phyloP scores from a whole-genome alignment of 2,113 vertebrate genomes.

The Tupaia chinensis region DNA sequence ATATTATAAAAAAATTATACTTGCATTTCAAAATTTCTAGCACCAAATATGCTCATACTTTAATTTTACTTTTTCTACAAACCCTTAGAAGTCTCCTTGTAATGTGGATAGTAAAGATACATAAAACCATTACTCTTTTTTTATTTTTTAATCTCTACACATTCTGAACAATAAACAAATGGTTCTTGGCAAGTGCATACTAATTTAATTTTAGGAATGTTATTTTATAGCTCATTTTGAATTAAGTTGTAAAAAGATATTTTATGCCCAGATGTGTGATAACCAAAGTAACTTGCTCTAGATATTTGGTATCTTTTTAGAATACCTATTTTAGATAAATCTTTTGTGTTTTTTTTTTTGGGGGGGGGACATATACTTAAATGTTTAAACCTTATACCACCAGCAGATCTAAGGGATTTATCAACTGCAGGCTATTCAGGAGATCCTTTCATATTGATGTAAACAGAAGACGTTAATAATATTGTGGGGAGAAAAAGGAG shows the following conservation, averaged over 20 bases:
- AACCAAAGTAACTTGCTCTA: neutral
- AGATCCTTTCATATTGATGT: neutral
- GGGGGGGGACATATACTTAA: neutral
- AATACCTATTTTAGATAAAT: neutral
- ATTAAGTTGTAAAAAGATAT: slow-evolving; percentile 5
- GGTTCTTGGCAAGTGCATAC: neutral
- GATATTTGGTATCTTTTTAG: neutral
- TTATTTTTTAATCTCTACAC: neutral
- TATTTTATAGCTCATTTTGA: slow-evolving; percentile 51
- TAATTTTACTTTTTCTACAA: too few relatives aligned
- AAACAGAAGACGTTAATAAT: neutral
- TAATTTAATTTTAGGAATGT: slow-evolving; percentile 32
- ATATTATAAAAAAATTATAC: too few relatives aligned
- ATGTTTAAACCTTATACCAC: neutral
- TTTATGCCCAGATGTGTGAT: neutral
- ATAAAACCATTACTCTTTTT: neutral
- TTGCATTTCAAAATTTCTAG: too few relatives aligned
- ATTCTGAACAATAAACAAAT: slow-evolving; percentile 4
- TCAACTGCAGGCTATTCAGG: neutral
- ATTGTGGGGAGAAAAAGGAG: neutral
- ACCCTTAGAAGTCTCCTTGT: too few relatives aligned
- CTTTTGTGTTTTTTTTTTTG: neutral
- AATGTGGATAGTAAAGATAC: slow-evolving; percentile 13
- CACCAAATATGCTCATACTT: too few relatives aligned
- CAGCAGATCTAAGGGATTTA: neutral